These are phyloP conservation scores for Vannuccia rotundouncinata DNA, from an alignment of 2,888 invertebrate species.

Conservation along the genomic window DNA sequence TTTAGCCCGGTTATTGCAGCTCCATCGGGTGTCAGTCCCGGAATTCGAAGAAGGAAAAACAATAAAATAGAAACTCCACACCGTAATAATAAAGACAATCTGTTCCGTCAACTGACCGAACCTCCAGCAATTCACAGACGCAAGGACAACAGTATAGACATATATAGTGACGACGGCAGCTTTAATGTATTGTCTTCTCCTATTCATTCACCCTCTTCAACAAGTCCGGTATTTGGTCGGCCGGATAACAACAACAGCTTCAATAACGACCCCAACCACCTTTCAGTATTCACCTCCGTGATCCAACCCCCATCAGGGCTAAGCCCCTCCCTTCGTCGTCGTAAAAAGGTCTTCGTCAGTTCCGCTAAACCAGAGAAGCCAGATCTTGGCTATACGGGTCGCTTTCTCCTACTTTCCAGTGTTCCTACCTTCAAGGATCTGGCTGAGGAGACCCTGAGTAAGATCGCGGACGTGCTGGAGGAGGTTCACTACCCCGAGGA, in stretches of 20 bases:
- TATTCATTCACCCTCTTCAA: no score
- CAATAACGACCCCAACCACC: background rate
- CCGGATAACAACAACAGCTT: background rate
- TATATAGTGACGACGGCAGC: no score
- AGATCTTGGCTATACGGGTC: background rate
- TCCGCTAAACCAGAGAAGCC: background rate
- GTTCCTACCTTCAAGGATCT: slow-evolving; percentile 92
- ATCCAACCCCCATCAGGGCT: background rate
- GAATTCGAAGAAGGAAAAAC: no score
- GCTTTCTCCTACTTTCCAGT: slow-evolving; percentile 59
- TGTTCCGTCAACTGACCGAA: no score
- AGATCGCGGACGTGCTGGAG: slow-evolving; percentile 89
- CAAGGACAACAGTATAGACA: no score
- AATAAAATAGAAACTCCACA: no score
- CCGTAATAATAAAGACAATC: no score
- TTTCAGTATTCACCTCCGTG: background rate
- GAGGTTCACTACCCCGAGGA: slow-evolving; percentile 86
- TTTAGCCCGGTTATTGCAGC: no score
- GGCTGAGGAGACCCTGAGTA: slow-evolving; percentile 84
- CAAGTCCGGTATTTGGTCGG: background rate
- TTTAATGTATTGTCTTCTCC: no score
- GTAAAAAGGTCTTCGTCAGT: background rate
- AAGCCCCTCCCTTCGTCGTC: background rate
- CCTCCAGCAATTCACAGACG: no score
- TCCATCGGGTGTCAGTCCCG: no score